Evolutionary conservation across 2,888 invertebrate species (phyloP), one percentile per base, ranked within the genome.

Genomic region (Tenthredo livida): DNA sequence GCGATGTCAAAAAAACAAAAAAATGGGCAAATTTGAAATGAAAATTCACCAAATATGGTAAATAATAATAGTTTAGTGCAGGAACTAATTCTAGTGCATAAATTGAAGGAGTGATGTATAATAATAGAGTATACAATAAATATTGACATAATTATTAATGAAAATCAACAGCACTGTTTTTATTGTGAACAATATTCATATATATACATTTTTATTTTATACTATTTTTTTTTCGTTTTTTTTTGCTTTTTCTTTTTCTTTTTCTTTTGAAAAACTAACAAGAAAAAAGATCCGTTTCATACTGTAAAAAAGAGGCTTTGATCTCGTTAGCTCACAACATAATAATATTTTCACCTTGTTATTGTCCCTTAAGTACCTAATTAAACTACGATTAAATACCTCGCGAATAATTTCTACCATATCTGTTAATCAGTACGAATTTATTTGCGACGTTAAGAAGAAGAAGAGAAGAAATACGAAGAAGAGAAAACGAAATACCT

Each of bases 331-430:
- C 78, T 78, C 33, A 84, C 65, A 84, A 54, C 47, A 47, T 73
- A 84, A 85, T 33, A 85, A 84, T 58, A 84, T 83, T 85, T 85
- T 84, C 77, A 85, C 61, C 84, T 78, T 77, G 80, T 86, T 86
- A 85, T 86, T 86, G 84, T 86, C 85, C 80, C 75, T 85, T 84
- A 86, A 86, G 78, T 86, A 87, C 84, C 72, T 85, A 47, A 82
- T 61, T 54, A 61, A 37, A 61, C 47, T 83, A 83, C 50, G 29
- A 61, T 40, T 83, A 47, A 67, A 50, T 83, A 70, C 47, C 67
- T 83, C 47, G 83, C 65, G 47, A 47, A 72, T 85, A 72, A 85
- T 85, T 85, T 85, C 72, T 85, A 85, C 85, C 54, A 82, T 82
- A 82, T 82, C 82, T 12, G 67, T 83, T 67, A 50, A 4, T 83